Conservation (phyloP, 1,140 invertebrate genomes). For the Eumeta japonica region DNA sequence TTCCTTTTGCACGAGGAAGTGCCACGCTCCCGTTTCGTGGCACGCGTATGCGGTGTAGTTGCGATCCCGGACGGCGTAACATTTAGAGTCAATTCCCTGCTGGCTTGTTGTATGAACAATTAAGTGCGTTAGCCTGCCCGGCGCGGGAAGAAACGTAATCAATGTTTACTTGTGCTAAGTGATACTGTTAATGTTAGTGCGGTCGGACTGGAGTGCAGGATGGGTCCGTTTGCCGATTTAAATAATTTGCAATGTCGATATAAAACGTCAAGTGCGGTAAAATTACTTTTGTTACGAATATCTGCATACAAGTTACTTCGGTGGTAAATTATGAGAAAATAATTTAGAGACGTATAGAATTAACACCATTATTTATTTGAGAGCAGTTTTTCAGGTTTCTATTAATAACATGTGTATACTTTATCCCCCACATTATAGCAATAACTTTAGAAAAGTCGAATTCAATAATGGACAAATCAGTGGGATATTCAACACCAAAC, state of each 20-base stretch:
- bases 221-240: background rate
- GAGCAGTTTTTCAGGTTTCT: too few species aligned
- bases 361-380: too few species aligned
- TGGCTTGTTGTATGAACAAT: conserved; percentile 54
- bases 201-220: conserved; percentile 17
- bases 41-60: conserved; percentile 39
- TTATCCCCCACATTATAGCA: too few species aligned
- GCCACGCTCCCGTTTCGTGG: too few species aligned
- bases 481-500: too few species aligned
- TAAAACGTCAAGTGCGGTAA: background rate
- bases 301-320: background rate
- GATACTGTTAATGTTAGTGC: conserved; percentile 29
- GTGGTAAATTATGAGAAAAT: conserved; percentile 2
- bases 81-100: conserved; percentile 49
- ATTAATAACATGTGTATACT: too few species aligned
- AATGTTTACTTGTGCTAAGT: conserved; percentile 40
- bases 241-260: too few species aligned
- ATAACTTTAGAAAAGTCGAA: too few species aligned
- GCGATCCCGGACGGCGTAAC: conserved; percentile 39
- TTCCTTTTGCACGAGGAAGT: background rate
- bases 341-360: too few species aligned
- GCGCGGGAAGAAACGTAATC: conserved; percentile 44
- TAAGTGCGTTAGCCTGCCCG: conserved; percentile 44
- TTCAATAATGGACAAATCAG: too few species aligned
- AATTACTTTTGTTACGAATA: background rate